phyloP scores from a whole-genome alignment of 2,797 vertebrate species.

The Clarias pachynema region DNA sequence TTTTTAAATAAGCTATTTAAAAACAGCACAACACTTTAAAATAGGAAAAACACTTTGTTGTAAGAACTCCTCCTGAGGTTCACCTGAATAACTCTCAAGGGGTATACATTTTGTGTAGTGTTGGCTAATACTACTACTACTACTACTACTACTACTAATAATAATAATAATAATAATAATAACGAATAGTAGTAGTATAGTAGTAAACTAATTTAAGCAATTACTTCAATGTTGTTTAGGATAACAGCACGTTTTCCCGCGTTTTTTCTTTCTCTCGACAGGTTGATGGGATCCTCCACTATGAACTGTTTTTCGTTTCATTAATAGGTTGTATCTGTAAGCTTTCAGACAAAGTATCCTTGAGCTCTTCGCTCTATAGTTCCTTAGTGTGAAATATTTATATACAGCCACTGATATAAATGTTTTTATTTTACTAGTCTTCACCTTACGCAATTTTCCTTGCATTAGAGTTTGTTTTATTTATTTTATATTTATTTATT shows the following conservation, averaged over 20 bases:
- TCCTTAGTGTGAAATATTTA: not conserved
- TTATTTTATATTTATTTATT: not conserved
- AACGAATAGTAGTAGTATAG: no score
- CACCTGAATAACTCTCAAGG: not conserved
- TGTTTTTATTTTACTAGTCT: not conserved
- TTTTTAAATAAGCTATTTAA: not conserved
- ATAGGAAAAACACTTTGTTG: not conserved
- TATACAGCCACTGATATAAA: not conserved
- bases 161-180: no score
- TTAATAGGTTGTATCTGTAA: constrained; percentile 28
- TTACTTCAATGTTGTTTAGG: not conserved
- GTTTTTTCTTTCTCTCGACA: not conserved
- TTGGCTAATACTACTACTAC: not conserved
- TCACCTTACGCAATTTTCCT: not conserved
- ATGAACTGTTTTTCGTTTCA: constrained; percentile 29
- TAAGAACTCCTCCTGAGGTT: not conserved
- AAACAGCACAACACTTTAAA: not conserved
- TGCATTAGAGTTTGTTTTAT: not conserved
- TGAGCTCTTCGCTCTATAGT: constrained; percentile 43
- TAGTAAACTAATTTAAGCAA: not conserved
- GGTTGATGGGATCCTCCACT: not conserved
- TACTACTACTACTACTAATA: not conserved
- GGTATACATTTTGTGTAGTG: not conserved
- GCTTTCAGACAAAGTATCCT: constrained; percentile 45
- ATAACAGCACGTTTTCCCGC: not conserved